Evolutionary conservation across 2,888 invertebrate species (phyloP).

Genomic region (Microlaimidae sp.): DNA sequence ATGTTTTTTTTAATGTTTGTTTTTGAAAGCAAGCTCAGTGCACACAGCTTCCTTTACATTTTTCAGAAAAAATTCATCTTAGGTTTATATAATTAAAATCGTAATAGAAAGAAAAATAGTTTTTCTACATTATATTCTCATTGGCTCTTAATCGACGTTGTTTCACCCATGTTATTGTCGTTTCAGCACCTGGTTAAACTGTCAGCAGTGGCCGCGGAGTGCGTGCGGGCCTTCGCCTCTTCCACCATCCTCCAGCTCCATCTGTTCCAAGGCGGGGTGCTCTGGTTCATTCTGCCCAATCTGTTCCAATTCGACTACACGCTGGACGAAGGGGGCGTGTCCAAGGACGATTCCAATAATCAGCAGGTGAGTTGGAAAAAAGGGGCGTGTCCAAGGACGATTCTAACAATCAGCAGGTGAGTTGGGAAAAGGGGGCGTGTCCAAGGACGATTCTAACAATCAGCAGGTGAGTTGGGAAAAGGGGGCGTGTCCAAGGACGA

Average conservation of each 20-base stretch:
- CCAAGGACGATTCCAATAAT: constrained; percentile 62
- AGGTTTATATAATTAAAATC: neutral
- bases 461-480: no score
- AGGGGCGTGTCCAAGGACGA: no score
- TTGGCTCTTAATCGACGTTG: no score
- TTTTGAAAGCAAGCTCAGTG: no score
- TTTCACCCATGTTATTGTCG: constrained; percentile 7
- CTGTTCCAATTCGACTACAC: constrained; percentile 92
- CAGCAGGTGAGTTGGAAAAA: constrained; percentile 45
- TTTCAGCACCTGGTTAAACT: constrained; percentile 59
- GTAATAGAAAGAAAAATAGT: neutral
- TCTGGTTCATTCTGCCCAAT: constrained; percentile 76
- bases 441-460: no score
- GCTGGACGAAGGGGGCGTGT: constrained; percentile 82
- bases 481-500: no score
- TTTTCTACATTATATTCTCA: constrained; percentile 17
- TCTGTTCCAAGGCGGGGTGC: constrained; percentile 57
- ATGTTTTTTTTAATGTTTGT: no score
- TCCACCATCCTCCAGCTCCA: constrained; percentile 68
- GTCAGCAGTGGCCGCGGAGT: constrained; percentile 70
- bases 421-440: no score
- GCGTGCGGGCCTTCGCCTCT: constrained; percentile 67
- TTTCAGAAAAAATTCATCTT: constrained; percentile 3
- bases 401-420: no score
- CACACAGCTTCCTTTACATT: constrained; percentile 20